Conservation (phyloP, 2,113 vertebrate genomes). For the Cercocebus atys region DNA sequence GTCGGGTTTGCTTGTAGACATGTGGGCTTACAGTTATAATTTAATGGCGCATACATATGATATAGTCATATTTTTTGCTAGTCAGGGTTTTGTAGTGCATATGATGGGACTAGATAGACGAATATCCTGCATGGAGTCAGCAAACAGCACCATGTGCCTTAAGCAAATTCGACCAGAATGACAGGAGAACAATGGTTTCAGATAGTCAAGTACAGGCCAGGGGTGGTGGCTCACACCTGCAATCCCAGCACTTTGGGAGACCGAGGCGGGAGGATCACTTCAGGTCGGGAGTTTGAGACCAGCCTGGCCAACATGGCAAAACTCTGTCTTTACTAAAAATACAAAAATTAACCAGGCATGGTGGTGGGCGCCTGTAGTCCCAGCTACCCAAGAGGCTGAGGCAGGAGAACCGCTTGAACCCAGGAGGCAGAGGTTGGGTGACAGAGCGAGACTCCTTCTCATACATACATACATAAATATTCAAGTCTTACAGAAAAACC, state of each 20-base stretch:
- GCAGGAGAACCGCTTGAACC: neutral
- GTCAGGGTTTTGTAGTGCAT: neutral
- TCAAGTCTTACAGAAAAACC: neutral
- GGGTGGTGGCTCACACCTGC: fast-evolving
- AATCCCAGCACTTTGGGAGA: neutral
- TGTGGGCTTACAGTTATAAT: neutral
- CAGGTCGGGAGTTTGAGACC: neutral
- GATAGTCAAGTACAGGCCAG: no score
- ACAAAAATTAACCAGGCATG: neutral
- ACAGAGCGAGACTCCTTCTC: neutral
- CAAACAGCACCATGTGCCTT: neutral
- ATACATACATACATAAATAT: neutral
- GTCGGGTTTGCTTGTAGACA: neutral
- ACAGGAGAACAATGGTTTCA: neutral
- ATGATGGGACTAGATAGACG: neutral
- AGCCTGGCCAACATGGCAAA: neutral
- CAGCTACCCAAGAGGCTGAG: neutral
- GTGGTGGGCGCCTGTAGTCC: neutral
- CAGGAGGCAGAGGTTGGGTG: neutral
- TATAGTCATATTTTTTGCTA: slow-evolving; percentile 18
- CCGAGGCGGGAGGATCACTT: neutral
- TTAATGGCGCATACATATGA: neutral
- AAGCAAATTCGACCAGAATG: neutral
- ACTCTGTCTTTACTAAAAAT: neutral
- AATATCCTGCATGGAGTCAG: neutral